A percentile compares a stretch with the other conserved stretches of the same genome.
Evolutionary conservation across 2,888 invertebrate genomes (phyloP).

Genomic region (Scaptomyza cyrtandrae): DNA sequence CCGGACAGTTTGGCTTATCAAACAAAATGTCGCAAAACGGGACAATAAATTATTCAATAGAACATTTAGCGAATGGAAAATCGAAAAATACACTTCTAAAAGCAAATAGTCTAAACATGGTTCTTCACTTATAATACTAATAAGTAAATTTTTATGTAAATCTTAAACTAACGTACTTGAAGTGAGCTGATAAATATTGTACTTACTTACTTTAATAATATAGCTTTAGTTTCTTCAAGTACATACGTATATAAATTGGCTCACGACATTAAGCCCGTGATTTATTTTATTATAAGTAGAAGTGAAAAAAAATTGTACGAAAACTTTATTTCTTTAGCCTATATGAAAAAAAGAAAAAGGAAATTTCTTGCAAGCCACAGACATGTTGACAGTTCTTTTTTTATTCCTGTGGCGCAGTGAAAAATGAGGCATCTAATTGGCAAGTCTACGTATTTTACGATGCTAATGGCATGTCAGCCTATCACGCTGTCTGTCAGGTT

Average conservation of each 20-base stretch:
- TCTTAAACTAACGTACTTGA: too few relatives aligned
- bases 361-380: neutral
- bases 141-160: too few relatives aligned
- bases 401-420: neutral
- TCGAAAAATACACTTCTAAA: neutral
- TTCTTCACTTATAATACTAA: neutral
- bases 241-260: neutral
- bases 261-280: neutral
- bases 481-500: neutral
- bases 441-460: constrained; percentile 34
- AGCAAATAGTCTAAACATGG: neutral
- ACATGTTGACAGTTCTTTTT: constrained; percentile 10
- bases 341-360: too few relatives aligned
- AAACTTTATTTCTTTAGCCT: neutral
- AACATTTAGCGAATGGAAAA: neutral
- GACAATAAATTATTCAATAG: constrained; percentile 1
- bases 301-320: too few relatives aligned
- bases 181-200: too few relatives aligned
- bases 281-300: neutral
- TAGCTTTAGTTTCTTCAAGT: too few relatives aligned
- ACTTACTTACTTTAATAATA: too few relatives aligned
- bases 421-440: constrained; percentile 55
- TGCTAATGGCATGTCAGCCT: constrained; percentile 18
- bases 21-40: constrained; percentile 1
- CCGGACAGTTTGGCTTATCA: constrained; percentile 35